These are phyloP conservation scores for Aspidoscelis tigris DNA, from an alignment of 2,113 vertebrate species.

Conservation along the genomic window DNA sequence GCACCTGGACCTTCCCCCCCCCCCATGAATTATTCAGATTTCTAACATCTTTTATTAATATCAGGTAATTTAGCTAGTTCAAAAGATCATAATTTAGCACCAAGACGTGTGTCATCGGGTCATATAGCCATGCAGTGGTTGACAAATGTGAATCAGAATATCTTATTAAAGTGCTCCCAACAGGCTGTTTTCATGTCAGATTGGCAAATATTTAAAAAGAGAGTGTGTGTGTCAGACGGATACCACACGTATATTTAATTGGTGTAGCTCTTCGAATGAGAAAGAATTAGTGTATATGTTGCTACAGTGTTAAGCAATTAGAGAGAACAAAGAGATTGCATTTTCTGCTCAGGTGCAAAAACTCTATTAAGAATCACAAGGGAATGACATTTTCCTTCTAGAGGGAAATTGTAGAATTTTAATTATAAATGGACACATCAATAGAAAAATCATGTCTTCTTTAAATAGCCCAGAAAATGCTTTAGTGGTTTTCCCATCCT, in stretches of 20 bases:
- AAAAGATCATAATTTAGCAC: too few species aligned
- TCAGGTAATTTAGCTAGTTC: too few species aligned
- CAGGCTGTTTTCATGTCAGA: too few species aligned
- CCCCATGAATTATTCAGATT: too few species aligned
- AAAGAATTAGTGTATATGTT: neutral
- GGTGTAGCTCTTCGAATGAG: neutral
- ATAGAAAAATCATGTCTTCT: neutral
- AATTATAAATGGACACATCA: neutral
- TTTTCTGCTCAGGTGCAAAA: conserved; percentile 14
- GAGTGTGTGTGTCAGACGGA: too few species aligned
- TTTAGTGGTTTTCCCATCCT: neutral
- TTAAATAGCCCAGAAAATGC: neutral
- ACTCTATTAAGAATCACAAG: conserved; percentile 21
- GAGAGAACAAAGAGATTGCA: conserved; percentile 13
- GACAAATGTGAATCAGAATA: too few species aligned
- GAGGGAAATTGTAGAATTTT: conserved; percentile 2
- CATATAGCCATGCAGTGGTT: too few species aligned
- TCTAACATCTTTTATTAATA: too few species aligned
- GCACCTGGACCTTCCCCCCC: too few species aligned
- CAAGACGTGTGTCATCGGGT: too few species aligned
- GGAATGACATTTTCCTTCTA: neutral
- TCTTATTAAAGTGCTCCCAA: too few species aligned
- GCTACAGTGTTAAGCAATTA: conserved; percentile 9
- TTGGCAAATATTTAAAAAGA: too few species aligned
- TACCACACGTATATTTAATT: neutral